Percentiles rank a stretch among this genome's conserved stretches.
These are phyloP conservation scores for Chorisops tibialis DNA, from an alignment of 2,888 invertebrate genomes.

Conservation along the genomic window DNA sequence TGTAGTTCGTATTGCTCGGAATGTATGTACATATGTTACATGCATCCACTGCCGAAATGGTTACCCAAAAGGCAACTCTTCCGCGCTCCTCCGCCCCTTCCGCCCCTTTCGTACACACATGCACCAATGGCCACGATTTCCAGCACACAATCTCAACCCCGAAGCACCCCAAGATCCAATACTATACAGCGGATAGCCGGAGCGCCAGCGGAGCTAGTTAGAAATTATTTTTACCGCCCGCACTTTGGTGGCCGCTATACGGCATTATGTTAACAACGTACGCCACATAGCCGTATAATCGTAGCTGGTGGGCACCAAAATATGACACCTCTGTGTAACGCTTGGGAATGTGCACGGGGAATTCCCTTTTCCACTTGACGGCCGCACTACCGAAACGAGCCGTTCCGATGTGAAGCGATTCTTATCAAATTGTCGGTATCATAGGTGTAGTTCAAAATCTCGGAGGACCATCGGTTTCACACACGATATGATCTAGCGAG, in stretches of 20 bases:
- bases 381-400: not conserved
- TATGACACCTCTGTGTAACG: constrained; percentile 14
- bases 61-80: constrained; percentile 24
- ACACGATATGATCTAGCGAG: too few species aligned
- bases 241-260: constrained; percentile 30
- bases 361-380: not conserved
- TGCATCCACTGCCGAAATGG: constrained; percentile 1
- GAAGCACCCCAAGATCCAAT: constrained; percentile 17
- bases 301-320: constrained; percentile 15
- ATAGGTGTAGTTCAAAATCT: not conserved
- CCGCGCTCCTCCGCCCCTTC: too few species aligned
- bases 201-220: constrained; percentile 20
- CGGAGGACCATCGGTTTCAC: not conserved
- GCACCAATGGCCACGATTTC: constrained; percentile 22
- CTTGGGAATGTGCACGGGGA: not conserved
- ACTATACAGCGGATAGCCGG: not conserved
- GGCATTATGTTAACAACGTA: constrained; percentile 26
- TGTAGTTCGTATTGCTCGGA: too few species aligned
- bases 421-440: too few species aligned
- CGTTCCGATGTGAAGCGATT: not conserved
- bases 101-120: constrained; percentile 25
- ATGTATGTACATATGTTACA: constrained; percentile 16
- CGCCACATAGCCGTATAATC: constrained; percentile 22
- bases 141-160: constrained; percentile 23
- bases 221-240: constrained; percentile 34